Base-by-base conservation (phyloP, 2,888 invertebrate genomes). In the Notodonta ziczac region DNA sequence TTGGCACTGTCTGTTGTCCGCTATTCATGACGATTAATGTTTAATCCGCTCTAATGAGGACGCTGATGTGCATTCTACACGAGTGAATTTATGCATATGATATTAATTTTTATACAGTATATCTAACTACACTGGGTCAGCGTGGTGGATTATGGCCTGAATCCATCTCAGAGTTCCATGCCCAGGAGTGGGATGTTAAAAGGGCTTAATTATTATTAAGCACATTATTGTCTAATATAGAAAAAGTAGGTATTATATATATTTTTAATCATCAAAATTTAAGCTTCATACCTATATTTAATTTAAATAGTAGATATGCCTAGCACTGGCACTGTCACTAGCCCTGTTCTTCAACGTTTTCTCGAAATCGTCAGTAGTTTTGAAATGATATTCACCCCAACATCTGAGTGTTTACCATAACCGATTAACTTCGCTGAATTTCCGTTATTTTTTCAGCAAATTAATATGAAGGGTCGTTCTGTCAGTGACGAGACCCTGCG, bases 361-460 rank as follows among this genome's bases (percentile, higher is more conserved):
- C 44, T 9, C 24, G 12, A 10, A 13, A 44, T 9, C 44, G 8
- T 44, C 44, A 13, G 10, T 44, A 44, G 10, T 44, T 44, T 44
- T 44, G 0, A 44, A 44, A 13, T 10, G 10, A 44, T 10, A 13
- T 44, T 44, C 9, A 13, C 44, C 44, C 13, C 44, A 44, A 13
- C 4, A 9, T 35, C 35, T 35, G 2, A 35, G 35, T 35, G 7
- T 35, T 35, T 46, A 50, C 14, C 50, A 50, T 16, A 8, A 16
- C 9, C 14, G 16, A 14, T 16, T 2, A 50, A 50, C 9, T 50
- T 7, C n/a, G 14, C n/a, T 13, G 48, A 10, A 58, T 48, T 69
- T 61, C 57, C 54, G 56, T 59, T 61, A 59, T 72, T 69, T 72
- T 69, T 69, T 72, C 61, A 58, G 24, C n/a, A 50, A 54, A 62